Percentiles rank a stretch among this genome's conserved stretches.
These are phyloP conservation scores for Rhipidura dahli DNA, from an alignment of 2,113 vertebrate genomes.

Conservation along the genomic window DNA sequence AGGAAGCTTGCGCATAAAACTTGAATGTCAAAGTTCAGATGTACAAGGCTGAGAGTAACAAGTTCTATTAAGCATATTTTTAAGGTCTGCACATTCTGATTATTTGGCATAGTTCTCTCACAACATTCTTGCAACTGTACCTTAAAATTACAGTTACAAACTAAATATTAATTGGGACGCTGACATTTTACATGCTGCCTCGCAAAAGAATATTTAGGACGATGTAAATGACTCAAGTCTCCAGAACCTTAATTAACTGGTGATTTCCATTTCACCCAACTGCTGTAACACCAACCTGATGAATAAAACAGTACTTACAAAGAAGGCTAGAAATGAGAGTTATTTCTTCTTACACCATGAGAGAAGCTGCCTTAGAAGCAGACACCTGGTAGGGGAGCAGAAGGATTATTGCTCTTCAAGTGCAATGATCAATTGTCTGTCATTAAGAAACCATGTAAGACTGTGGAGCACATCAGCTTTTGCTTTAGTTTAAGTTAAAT, in stretches of 20 bases:
- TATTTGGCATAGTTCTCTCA: background rate
- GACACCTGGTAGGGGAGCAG: background rate
- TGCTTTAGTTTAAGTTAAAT: background rate
- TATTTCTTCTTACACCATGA: background rate
- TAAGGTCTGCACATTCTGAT: background rate
- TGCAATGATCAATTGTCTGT: background rate
- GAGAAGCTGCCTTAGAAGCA: background rate
- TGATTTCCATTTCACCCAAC: background rate
- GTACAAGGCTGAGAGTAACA: background rate
- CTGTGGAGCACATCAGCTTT: background rate
- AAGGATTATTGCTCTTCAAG: background rate
- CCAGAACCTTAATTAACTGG: conserved; percentile 19
- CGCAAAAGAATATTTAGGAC: background rate
- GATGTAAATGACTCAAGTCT: background rate
- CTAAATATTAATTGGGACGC: conserved; percentile 1
- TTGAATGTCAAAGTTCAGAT: background rate
- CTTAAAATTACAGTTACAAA: conserved; percentile 2
- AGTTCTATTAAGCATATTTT: background rate
- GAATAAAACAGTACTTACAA: background rate
- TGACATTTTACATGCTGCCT: conserved; percentile 31
- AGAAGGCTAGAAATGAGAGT: background rate
- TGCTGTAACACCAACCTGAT: background rate
- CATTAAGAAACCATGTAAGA: background rate
- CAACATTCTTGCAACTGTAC: background rate
- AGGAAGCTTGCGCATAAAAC: background rate